Percentiles rank a stretch among this genome's conserved stretches.
phyloP scores from a whole-genome alignment of 35 echinoderm and acorn worm species.

The Diadema setosum region DNA sequence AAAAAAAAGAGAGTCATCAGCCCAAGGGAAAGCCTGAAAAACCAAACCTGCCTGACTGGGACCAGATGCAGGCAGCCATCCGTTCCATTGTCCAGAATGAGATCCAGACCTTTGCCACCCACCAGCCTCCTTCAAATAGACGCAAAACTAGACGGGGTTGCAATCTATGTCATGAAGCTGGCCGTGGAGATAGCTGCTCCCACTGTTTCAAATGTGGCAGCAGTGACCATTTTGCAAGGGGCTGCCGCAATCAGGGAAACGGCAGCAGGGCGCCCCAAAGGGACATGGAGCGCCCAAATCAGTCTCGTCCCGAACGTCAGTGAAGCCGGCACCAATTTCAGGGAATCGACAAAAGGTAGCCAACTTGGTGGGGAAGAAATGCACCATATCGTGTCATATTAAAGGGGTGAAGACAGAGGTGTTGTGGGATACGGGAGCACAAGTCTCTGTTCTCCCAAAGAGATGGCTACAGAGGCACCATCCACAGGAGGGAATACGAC shows the following conservation, averaged over 20 bases:
- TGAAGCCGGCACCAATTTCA: neutral
- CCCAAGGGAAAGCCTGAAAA: too few species aligned
- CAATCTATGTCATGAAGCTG: neutral
- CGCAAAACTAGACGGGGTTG: constrained; percentile 11
- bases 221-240: constrained; percentile 33
- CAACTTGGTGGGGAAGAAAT: neutral
- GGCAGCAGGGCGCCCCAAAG: neutral
- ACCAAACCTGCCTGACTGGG: neutral
- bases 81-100: neutral
- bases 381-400: neutral
- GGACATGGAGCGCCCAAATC: neutral
- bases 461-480: neutral
- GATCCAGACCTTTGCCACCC: neutral
- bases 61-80: neutral
- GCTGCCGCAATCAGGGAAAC: constrained; percentile 37
- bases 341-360: neutral
- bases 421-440: constrained; percentile 6
- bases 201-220: constrained; percentile 59
- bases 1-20: too few species aligned
- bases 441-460: neutral
- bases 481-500: neutral
- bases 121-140: neutral
- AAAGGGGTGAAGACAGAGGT: neutral
- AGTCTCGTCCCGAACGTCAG: neutral
- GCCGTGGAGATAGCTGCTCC: neutral